Conservation (phyloP, 2,797 vertebrate genomes). For the Liasis olivaceus region DNA sequence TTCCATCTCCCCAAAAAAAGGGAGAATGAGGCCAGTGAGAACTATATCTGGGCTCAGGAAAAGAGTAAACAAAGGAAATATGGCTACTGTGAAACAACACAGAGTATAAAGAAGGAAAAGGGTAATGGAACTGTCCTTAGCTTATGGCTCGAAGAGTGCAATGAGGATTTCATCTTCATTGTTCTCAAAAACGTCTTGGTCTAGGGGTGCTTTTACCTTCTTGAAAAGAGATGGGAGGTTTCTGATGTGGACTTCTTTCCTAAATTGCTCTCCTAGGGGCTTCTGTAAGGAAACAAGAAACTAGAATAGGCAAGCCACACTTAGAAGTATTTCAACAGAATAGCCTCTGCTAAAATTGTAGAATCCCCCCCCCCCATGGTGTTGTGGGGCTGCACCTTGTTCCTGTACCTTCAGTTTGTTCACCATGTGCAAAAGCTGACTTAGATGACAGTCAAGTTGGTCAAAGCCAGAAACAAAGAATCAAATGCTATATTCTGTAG, state of each 20-base stretch:
- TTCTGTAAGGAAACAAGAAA: slow-evolving; percentile 78
- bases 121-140: slow-evolving; percentile 59
- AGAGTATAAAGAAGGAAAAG: slow-evolving; percentile 64
- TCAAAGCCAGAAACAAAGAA: background rate
- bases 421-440: background rate
- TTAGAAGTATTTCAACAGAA: background rate
- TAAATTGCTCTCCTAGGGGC: slow-evolving; percentile 95
- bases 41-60: slow-evolving; percentile 58
- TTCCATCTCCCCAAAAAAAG: slow-evolving; percentile 21
- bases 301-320: background rate
- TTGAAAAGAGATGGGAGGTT: slow-evolving; percentile 97
- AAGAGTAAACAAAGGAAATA: slow-evolving; percentile 62
- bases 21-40: slow-evolving; percentile 34
- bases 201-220: slow-evolving; percentile 81
- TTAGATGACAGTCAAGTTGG: background rate
- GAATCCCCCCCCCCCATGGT: background rate
- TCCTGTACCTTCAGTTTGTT: background rate
- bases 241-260: slow-evolving; percentile 97
- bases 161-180: slow-evolving; percentile 71
- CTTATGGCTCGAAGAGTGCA: slow-evolving; percentile 78
- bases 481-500: background rate
- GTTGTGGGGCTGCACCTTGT: background rate
- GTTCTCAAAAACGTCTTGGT: slow-evolving; percentile 73
- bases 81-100: slow-evolving; percentile 69
- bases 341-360: background rate